phyloP scores from a whole-genome alignment of 2,113 vertebrate genomes.

The Ictalurus punctatus region DNA sequence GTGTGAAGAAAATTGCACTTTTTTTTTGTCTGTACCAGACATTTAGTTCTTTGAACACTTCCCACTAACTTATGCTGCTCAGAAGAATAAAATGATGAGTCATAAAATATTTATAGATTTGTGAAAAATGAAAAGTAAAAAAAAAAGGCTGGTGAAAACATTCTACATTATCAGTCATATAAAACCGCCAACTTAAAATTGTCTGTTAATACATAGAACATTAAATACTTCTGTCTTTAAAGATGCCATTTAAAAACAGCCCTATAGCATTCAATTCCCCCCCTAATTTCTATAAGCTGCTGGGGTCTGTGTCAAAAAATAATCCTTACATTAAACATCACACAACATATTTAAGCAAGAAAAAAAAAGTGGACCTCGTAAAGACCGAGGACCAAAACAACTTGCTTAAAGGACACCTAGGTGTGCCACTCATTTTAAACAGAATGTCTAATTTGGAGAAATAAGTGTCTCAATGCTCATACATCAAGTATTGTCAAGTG shows the following conservation, averaged over 20 bases:
- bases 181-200: background rate
- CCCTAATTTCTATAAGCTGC: background rate
- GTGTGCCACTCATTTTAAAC: background rate
- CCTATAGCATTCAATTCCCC: background rate
- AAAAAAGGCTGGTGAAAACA: background rate
- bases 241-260: conserved; percentile 18
- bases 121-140: background rate
- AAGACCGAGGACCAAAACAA: background rate
- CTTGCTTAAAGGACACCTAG: background rate
- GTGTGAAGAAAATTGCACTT: conserved; percentile 64
- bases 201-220: background rate
- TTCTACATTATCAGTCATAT: background rate
- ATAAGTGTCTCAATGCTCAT: background rate
- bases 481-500: background rate
- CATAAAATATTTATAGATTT: conserved; percentile 16
- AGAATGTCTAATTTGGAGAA: background rate
- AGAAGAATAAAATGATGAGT: conserved; percentile 5
- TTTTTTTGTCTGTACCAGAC: background rate
- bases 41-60: background rate
- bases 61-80: background rate
- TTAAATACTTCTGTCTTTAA: conserved; percentile 25
- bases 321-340: conserved; percentile 24
- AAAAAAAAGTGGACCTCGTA: background rate
- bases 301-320: background rate
- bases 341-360: background rate